Evolutionary conservation across 2,113 vertebrate species (phyloP), one percentile per base, ranked within the genome.

Genomic region (Percina caprodes): DNA sequence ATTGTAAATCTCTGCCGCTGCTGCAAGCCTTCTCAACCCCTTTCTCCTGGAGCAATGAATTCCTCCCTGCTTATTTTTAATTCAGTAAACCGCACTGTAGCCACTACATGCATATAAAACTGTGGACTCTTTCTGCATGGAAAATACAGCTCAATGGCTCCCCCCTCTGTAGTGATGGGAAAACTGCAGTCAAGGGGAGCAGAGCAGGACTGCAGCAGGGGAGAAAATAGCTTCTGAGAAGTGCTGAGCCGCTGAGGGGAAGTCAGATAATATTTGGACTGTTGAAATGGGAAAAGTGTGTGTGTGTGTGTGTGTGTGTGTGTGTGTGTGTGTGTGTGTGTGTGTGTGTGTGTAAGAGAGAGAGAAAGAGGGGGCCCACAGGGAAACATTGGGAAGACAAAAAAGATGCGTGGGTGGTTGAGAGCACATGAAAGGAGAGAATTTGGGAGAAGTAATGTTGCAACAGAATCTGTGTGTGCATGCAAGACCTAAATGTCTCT

Each of bases 181-280:
- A 11, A 79, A 85, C 84, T 87, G 79, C 86, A 87, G 13, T 5
- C 19, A 33, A 24, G 35, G 56, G 42, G 19, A 70, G 63, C 52
- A 33, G 58, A 71, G 65, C 18, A 14, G 42, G 48, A 48, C 56
- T 48, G 48, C 58, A 56, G 58, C 26, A 35, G 39, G 39, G 39
- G 56, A 11, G 65, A 61, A 69, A 54, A 68, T 52, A 70, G 73
- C 62, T 51, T 62, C 49, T 42, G 81, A 69, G 58, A 70, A 79
- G 26, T 84, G 77, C 81, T 75, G 78, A 88, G 77, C 87, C n/a
- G 42, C 77, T 81, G 74, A 87, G 76, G 91, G 92, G 91, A 92
- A 91, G 91, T 90, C 86, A 81, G 89, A 89, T 90, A 91, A 92
- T 92, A 85, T 90, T 90, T 91, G 87, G 80, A 87, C 84, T 78